These are phyloP conservation scores for Tyrannus savana DNA, from an alignment of 2,113 vertebrate genomes.

Conservation along the genomic window DNA sequence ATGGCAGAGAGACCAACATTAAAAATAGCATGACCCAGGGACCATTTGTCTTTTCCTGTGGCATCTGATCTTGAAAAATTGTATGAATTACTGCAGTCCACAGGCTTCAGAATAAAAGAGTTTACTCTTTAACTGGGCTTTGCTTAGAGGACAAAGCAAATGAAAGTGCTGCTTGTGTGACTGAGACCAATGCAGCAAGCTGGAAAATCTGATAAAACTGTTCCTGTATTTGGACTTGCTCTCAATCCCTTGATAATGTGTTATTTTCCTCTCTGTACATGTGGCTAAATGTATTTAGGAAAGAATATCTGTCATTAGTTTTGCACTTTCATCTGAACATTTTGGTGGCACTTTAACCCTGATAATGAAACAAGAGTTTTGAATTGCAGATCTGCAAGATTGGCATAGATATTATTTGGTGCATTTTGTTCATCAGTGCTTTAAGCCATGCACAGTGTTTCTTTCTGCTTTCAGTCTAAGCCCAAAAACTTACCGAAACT, in stretches of 20 bases:
- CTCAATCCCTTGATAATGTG: not conserved
- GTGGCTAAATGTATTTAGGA: not conserved
- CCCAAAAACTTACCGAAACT: not conserved
- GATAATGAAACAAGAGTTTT: not conserved
- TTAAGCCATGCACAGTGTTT: not conserved
- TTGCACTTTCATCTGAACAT: not conserved
- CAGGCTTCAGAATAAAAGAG: conserved; percentile 9
- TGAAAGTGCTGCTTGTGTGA: not conserved
- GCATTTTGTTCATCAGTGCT: not conserved
- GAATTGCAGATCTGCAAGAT: not conserved
- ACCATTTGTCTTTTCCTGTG: not conserved
- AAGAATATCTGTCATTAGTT: not conserved
- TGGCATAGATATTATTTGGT: not conserved
- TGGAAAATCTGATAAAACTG: not conserved
- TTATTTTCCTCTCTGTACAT: not conserved
- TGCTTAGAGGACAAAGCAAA: not conserved
- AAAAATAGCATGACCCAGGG: conserved; percentile 21
- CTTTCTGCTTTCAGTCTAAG: not conserved
- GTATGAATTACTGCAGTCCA: not conserved
- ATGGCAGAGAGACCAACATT: not conserved
- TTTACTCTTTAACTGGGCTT: not conserved
- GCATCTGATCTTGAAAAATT: conserved; percentile 27
- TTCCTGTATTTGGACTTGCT: not conserved
- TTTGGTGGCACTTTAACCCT: not conserved
- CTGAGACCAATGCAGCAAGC: not conserved